Percentiles rank a stretch among this genome's conserved stretches.
Evolutionary conservation across 2,113 vertebrate genomes (phyloP).

Genomic region (Amblyornis subalaris): DNA sequence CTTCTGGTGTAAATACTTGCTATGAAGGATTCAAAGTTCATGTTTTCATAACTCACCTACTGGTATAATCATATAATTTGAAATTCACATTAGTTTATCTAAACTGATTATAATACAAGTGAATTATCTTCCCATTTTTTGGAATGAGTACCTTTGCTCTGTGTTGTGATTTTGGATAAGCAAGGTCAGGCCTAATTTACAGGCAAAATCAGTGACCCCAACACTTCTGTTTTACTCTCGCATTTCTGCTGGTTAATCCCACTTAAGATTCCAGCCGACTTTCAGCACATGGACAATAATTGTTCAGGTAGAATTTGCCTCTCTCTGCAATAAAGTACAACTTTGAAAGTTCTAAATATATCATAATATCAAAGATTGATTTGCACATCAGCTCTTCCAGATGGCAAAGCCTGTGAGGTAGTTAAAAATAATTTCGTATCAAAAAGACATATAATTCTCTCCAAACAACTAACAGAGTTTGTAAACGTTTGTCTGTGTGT

Average conservation of each 20-base stretch:
- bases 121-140: not conserved
- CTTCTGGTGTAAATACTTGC: not conserved
- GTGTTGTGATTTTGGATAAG: not conserved
- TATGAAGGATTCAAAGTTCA: not conserved
- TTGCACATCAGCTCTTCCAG: not conserved
- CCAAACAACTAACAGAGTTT: not conserved
- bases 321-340: not conserved
- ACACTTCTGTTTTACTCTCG: not conserved
- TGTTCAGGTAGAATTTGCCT: not conserved
- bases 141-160: not conserved
- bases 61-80: not conserved
- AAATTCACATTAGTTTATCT: not conserved
- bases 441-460: not conserved
- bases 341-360: not conserved
- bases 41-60: not conserved
- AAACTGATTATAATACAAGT: not conserved
- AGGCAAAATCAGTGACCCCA: not conserved
- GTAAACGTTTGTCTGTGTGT: not conserved
- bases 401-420: not conserved
- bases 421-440: not conserved
- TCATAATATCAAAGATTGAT: not conserved
- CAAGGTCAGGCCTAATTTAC: not conserved
- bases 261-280: not conserved
- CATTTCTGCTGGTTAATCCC: not conserved
- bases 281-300: not conserved